Percentiles rank a stretch among this genome's conserved stretches.
phyloP scores from a whole-genome alignment of 2,888 invertebrate species.

The Rhimphoctona megacephalus region DNA sequence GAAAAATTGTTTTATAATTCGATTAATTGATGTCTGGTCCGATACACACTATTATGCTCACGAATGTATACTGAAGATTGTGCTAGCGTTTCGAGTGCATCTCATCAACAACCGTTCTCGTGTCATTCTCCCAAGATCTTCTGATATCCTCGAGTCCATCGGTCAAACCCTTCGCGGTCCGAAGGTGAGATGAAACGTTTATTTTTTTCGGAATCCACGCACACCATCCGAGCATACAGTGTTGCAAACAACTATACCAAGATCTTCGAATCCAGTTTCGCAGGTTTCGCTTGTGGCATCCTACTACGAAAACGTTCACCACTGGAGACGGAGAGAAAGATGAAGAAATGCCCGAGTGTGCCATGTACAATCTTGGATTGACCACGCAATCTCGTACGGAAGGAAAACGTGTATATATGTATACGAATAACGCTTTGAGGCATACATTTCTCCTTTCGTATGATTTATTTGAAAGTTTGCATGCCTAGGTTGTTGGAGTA shows the following conservation, averaged over 20 bases:
- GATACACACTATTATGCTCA: neutral
- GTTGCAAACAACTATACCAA: constrained; percentile 37
- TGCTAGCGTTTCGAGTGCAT: neutral
- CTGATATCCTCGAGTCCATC: constrained; percentile 41
- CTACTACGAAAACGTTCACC: constrained; percentile 3
- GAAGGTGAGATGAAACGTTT: constrained; percentile 14
- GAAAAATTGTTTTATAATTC: neutral
- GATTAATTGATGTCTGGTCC: neutral
- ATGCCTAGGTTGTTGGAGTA: too few relatives aligned
- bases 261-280: constrained; percentile 27
- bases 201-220: constrained; percentile 12
- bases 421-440: too few relatives aligned
- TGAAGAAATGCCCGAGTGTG: neutral
- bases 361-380: neutral
- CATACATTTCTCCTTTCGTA: too few relatives aligned
- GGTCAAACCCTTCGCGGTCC: constrained; percentile 36
- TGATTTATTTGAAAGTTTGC: too few relatives aligned
- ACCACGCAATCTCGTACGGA: neutral
- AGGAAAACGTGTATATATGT: neutral
- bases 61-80: neutral
- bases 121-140: constrained; percentile 2
- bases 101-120: constrained; percentile 14
- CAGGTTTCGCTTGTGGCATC: constrained; percentile 29
- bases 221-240: constrained; percentile 48
- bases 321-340: neutral